Base-by-base conservation (phyloP, 2,113 vertebrate genomes). In the Takifugu bimaculatus region DNA sequence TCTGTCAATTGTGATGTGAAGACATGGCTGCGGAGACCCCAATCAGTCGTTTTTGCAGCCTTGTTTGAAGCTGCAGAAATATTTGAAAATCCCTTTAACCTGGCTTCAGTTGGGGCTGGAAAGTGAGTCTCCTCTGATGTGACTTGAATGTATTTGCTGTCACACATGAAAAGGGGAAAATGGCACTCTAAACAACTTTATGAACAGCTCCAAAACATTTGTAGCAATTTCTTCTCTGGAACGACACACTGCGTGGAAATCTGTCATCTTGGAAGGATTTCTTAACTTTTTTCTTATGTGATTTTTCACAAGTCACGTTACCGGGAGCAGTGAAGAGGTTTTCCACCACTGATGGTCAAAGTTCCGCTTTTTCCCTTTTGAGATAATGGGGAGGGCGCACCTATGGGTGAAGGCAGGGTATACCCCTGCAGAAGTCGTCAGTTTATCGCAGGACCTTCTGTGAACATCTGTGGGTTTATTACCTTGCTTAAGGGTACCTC, bases 221-320 rank as follows among this genome's bases (percentile, higher is more conserved):
- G 5, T 42, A 53, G 26, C 20, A 4, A 20, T 71, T 70, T 80
- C 58, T 70, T 79, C 20, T 83, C 70, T 73, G 63, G 50, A 57
- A 29, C 67, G 55, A 58, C 63, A 54, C 13, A 28, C 13, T 20
- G 63, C 11, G 29, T 44, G 50, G 66, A 60, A 12, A 29, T 45
- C 42, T 51, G 54, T 52, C 14, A n/a, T 65, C 44, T 66, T 68
- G 6, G 44, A 49, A 50, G 13, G 51, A 69, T 49, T 47, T 25
- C 20, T 68, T 50, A 4, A 48, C n/a, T 50, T 50, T 54, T 57
- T 57, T 56, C 63, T 81, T 48, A 15, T 48, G 13, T n/a, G 51
- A 71, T 44, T 82, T 82, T 85, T 79, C 86, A 87, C 80, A 88
- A 20, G 54, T 62, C 44, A 4, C 52, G 42, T 60, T 50, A 57